A percentile compares a stretch with the other conserved stretches of the same genome.
Evolutionary conservation across 1,140 invertebrate genomes (phyloP).

Genomic region (Subanguina moxae): DNA sequence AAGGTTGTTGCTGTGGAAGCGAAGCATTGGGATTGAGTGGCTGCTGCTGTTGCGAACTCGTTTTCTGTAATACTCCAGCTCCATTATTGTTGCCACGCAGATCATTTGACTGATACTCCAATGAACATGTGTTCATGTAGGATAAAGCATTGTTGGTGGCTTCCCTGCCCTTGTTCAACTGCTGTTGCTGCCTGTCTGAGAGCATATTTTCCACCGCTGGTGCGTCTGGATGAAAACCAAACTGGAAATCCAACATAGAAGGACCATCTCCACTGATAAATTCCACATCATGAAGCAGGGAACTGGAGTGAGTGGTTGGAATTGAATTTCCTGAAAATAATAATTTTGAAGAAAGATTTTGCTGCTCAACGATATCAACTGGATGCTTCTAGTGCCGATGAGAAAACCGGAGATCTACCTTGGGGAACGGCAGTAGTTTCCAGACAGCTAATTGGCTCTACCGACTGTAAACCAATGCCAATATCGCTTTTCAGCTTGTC

Average conservation of each 20-base stretch:
- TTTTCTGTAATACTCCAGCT: not conserved
- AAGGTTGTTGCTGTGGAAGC: not conserved
- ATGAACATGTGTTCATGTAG: constrained; percentile 5
- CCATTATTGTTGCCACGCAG: constrained; percentile 4
- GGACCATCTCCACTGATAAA: constrained; percentile 8
- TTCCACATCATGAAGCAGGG: constrained; percentile 6
- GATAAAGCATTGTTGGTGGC: constrained; percentile 1
- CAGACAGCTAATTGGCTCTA: too few relatives aligned
- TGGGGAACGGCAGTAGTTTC: too few relatives aligned
- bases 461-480: not conserved
- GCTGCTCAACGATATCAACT: too few relatives aligned
- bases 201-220: not conserved
- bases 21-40: not conserved
- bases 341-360: not conserved
- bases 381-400: too few relatives aligned
- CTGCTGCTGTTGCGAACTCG: constrained; percentile 3
- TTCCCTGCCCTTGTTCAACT: constrained; percentile 4
- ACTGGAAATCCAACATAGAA: constrained; percentile 5
- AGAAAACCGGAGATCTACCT: too few relatives aligned
- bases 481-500: constrained; percentile 12
- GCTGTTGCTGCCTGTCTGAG: not conserved
- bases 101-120: constrained; percentile 9
- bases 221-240: constrained; percentile 1
- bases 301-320: not conserved
- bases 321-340: constrained; percentile 3